Conservation (phyloP, 2,113 vertebrate species). For the Capricornis sumatraensis region DNA sequence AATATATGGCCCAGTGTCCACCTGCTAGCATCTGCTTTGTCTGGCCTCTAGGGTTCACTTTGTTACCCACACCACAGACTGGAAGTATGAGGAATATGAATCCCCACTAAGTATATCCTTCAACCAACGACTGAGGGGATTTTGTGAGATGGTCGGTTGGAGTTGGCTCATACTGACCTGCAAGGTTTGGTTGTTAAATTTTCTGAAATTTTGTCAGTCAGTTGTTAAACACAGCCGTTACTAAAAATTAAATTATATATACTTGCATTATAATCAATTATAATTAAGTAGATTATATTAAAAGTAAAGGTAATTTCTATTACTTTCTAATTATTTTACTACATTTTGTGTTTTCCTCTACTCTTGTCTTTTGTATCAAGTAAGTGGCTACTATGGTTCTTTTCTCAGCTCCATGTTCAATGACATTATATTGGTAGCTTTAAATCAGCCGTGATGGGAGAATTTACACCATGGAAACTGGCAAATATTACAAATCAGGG, state of each 20-base stretch:
- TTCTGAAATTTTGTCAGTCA: background rate
- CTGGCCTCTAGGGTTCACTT: background rate
- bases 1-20: background rate
- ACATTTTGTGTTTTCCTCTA: background rate
- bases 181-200: background rate
- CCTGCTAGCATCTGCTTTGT: background rate
- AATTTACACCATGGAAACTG: background rate
- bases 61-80: background rate
- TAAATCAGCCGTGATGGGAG: background rate
- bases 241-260: conserved; percentile 34
- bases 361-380: background rate
- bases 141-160: background rate
- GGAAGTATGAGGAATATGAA: background rate
- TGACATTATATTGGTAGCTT: background rate
- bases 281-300: conserved; percentile 21
- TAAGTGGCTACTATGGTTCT: background rate
- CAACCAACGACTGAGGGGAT: background rate
- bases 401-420: background rate
- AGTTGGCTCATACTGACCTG: background rate
- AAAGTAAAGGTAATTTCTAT: conserved; percentile 36
- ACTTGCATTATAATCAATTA: background rate
- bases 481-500: background rate
- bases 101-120: background rate
- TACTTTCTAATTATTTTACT: conserved; percentile 23
- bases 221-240: conserved; percentile 15